These are phyloP conservation scores for Oreotrochilus melanogaster DNA, from an alignment of 2,113 vertebrate species.

Conservation along the genomic window DNA sequence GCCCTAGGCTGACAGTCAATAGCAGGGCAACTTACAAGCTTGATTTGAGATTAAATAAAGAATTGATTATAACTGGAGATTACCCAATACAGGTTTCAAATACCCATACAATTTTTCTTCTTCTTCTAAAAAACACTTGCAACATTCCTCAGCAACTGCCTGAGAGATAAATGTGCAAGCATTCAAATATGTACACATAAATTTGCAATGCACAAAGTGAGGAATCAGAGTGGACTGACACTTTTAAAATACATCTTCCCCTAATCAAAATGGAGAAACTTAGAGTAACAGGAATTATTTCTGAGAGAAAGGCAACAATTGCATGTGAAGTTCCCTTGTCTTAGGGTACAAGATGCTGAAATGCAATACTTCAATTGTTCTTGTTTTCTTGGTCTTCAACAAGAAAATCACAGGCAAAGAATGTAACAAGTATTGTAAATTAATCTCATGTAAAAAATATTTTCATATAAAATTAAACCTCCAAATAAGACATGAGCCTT, in stretches of 20 bases:
- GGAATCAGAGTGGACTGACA: background rate
- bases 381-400: too few relatives aligned
- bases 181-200: background rate
- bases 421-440: background rate
- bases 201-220: background rate
- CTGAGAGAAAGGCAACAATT: background rate
- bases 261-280: background rate
- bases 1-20: background rate
- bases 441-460: background rate
- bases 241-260: background rate
- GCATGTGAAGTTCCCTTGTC: background rate
- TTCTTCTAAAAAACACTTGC: background rate
- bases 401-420: background rate
- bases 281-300: background rate
- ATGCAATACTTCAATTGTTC: background rate
- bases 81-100: background rate
- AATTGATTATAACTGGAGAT: background rate
- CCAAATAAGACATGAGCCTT: background rate
- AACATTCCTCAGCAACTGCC: background rate
- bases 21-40: background rate
- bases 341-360: background rate
- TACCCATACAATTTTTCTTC: background rate
- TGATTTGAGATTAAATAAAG: background rate
- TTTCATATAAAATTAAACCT: background rate
- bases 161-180: background rate